Evolutionary conservation across 2,113 vertebrate species (phyloP), one percentile per base, ranked within the genome.

Genomic region (Xyliphius kryptos): DNA sequence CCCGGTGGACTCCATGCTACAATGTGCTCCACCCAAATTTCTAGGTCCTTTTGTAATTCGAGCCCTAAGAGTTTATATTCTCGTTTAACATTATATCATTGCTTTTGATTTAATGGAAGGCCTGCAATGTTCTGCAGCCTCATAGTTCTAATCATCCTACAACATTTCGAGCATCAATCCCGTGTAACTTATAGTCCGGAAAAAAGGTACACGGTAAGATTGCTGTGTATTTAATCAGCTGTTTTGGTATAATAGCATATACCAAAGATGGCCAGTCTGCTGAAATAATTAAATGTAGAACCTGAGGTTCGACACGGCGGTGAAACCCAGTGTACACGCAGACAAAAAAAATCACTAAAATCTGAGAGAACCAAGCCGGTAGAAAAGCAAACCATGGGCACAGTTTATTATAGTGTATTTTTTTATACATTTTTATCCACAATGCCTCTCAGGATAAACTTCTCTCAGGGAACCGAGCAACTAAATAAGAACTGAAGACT

Each of bases 401-500:
- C n/a, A 73, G 61, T 67, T 69, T 76, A 73, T 63, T 47, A 46
- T 69, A 54, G 44, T 48, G 48, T 74, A 61, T 70, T 74, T 68
- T 66, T 74, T 38, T 46, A 46, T 72, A 72, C 68, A 53, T 74
- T 68, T 83, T 77, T 83, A 87, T 79, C 74, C 80, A 81, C 75
- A 91, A 86, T 88, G 88, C 88, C 87, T 84, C 95, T 97, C 95
- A 97, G 95, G 96, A 96, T 89, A 90, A 94, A 91, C 88, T 93
- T 89, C 91, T 90, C 96, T 97, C 96, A 97, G 95, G 94, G 94
- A 98, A 94, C 89, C 87, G 90, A 92, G 89, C 90, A 89, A 87
- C 82, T 80, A 88, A 78, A 86, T 16, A 36, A 32, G 26, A 56
- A 86, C 89, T 79, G 84, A 81, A 76, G 84, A 80, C 81, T 83